Evolutionary conservation across 2,888 invertebrate species (phyloP), one percentile per base, ranked within the genome.

Genomic region (Yponomeuta sedellus): DNA sequence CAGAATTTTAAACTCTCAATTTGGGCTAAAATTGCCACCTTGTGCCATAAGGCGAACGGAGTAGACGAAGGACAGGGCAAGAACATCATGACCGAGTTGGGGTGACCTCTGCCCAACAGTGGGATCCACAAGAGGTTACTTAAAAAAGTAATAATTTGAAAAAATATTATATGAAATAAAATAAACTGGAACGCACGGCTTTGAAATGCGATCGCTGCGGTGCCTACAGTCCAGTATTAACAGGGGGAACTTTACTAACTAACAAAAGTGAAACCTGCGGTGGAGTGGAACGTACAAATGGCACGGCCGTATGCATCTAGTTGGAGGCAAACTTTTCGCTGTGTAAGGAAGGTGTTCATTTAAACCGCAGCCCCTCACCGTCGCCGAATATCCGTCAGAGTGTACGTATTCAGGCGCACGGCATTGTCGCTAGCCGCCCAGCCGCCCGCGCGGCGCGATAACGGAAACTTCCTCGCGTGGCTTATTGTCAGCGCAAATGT

Each of bases 251-350:
- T 80, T 81, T 76, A 73, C 75, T 76, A 80, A 81, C 79, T 81
- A 76, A 83, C 81, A 81, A 82, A 81, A 79, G 80, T 79, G 80
- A 82, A 81, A 80, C 73, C 71, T 69, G n/a, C n/a, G 72, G 72
- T 69, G 71, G 78, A 77, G 72, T 78, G 78, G 79, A 77, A 76
- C 78, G 74, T 76, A 77, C 82, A 81, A 81, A 79, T 78, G 79
- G 73, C 20, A 75, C 77, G 71, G 76, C 79, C 79, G 77, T 80
- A 79, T 85, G 83, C 84, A 86, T 87, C 85, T 83, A 86, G 85
- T 83, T 83, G 78, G 80, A 80, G 71, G 73, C 73, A 81, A 87
- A 88, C 82, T 86, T 86, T 86, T 79, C 83, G 81, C 86, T 84
- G 85, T 86, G 82, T 82, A 78, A 82, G 80, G 80, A 80, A 80